These are phyloP conservation scores for Schizothorax lantsangensis DNA, from an alignment of 2,797 vertebrate genomes.

Conservation along the genomic window DNA sequence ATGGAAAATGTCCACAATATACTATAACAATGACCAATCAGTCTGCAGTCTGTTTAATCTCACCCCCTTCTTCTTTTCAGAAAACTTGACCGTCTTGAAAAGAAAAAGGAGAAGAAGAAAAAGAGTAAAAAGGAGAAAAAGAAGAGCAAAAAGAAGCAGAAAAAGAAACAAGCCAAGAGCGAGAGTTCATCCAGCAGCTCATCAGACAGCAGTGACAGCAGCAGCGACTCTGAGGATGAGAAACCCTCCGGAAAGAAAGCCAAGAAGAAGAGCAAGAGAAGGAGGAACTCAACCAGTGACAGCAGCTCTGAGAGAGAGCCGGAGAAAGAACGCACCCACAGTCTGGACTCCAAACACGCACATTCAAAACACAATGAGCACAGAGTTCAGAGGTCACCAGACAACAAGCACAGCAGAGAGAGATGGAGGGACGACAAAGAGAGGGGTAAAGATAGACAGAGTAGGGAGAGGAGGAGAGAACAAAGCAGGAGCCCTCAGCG, in stretches of 20 bases:
- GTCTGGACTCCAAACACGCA: constrained; percentile 69
- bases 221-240: constrained; percentile 67
- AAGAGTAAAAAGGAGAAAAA: constrained; percentile 83
- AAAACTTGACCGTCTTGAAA: constrained; percentile 95
- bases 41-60: neutral
- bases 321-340: constrained; percentile 78
- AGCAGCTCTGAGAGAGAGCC: constrained; percentile 79
- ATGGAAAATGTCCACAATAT: neutral
- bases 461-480: constrained; percentile 56
- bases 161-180: constrained; percentile 77
- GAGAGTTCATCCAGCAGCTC: constrained; percentile 76
- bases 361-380: constrained; percentile 54
- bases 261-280: constrained; percentile 76
- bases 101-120: constrained; percentile 85
- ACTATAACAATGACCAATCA: neutral
- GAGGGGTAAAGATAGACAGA: constrained; percentile 57
- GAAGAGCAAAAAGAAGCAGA: constrained; percentile 82
- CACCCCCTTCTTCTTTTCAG: constrained; percentile 61
- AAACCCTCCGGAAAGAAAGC: constrained; percentile 64
- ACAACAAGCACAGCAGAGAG: constrained; percentile 59
- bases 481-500: constrained; percentile 24
- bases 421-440: constrained; percentile 22
- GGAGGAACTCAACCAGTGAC: constrained; percentile 81
- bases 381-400: constrained; percentile 56
- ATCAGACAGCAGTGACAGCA: constrained; percentile 75